Conservation (phyloP, 2,113 vertebrate species). For the Plotosus lineatus region DNA sequence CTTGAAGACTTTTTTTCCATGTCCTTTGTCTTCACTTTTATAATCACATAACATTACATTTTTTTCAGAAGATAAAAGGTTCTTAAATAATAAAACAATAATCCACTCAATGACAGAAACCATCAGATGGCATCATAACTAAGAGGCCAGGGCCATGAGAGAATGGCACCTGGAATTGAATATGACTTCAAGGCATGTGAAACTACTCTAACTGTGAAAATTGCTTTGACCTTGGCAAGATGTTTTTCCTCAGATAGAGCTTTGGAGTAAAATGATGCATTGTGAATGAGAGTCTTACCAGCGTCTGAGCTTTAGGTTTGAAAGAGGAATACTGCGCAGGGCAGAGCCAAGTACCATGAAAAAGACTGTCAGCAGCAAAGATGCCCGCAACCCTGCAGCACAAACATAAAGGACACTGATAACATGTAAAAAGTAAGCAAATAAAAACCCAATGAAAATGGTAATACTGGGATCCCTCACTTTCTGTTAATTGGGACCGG, state of each 20-base stretch:
- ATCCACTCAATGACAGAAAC: slow-evolving; percentile 4
- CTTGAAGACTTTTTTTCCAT: neutral
- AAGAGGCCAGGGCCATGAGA: neutral
- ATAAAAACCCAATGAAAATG: neutral
- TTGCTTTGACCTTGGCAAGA: slow-evolving; percentile 4
- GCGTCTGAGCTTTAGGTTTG: slow-evolving; percentile 78
- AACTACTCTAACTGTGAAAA: too few relatives aligned
- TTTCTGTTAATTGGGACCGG: too few relatives aligned
- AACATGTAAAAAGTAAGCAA: neutral
- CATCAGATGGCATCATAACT: slow-evolving; percentile 27
- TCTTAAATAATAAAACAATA: slow-evolving; percentile 26
- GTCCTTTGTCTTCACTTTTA: neutral
- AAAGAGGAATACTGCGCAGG: slow-evolving; percentile 83
- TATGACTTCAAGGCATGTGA: neutral
- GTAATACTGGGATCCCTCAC: too few relatives aligned
- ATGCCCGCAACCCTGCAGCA: slow-evolving; percentile 83
- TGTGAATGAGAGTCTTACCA: slow-evolving; percentile 70
- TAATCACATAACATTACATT: neutral
- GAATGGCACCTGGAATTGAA: slow-evolving; percentile 17
- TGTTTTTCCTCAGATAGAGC: neutral
- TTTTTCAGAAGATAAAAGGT: neutral
- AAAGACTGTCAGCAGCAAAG: slow-evolving; percentile 85
- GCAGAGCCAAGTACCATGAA: slow-evolving; percentile 88
- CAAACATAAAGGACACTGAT: slow-evolving; percentile 20
- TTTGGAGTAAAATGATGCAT: neutral